These are phyloP conservation scores for Lapara coniferarum DNA, from an alignment of 2,888 invertebrate genomes.

Conservation along the genomic window DNA sequence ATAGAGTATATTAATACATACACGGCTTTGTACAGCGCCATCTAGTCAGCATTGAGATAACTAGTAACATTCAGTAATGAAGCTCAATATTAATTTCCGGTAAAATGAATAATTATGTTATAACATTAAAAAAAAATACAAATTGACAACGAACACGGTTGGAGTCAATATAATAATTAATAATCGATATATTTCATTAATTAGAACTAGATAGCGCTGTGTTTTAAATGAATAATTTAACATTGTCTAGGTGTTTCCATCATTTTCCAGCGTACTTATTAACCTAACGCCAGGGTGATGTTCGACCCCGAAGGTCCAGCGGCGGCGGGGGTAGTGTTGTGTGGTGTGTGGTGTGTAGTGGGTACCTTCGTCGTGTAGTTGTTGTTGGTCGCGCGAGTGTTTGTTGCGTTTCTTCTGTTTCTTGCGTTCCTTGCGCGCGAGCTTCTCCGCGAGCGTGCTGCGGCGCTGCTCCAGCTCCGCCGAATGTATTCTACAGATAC, in stretches of 20 bases:
- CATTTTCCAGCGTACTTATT: too few relatives aligned
- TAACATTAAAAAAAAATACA: neutral
- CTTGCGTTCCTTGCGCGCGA: slow-evolving; percentile 89
- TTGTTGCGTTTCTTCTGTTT: slow-evolving; percentile 87
- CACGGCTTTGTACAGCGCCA: neutral
- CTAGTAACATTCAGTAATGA: neutral
- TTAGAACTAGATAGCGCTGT: too few relatives aligned
- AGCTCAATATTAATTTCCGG: neutral
- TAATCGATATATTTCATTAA: too few relatives aligned
- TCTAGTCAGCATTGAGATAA: neutral
- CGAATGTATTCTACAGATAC: slow-evolving; percentile 67
- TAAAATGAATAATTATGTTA: neutral
- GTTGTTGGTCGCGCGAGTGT: slow-evolving; percentile 69
- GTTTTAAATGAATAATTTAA: too few relatives aligned
- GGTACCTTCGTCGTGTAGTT: slow-evolving; percentile 37
- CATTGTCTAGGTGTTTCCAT: too few relatives aligned
- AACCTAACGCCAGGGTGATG: too few relatives aligned
- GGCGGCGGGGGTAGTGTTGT: too few relatives aligned
- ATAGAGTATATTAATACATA: neutral
- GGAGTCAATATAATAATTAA: too few relatives aligned
- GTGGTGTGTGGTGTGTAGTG: slow-evolving; percentile 24
- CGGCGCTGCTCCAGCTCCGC: slow-evolving; percentile 87
- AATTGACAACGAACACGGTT: too few relatives aligned
- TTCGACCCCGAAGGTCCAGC: too few relatives aligned
- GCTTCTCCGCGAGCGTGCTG: slow-evolving; percentile 87